Base-by-base conservation (phyloP, 2,113 vertebrate species). In the Siniperca knerii region DNA sequence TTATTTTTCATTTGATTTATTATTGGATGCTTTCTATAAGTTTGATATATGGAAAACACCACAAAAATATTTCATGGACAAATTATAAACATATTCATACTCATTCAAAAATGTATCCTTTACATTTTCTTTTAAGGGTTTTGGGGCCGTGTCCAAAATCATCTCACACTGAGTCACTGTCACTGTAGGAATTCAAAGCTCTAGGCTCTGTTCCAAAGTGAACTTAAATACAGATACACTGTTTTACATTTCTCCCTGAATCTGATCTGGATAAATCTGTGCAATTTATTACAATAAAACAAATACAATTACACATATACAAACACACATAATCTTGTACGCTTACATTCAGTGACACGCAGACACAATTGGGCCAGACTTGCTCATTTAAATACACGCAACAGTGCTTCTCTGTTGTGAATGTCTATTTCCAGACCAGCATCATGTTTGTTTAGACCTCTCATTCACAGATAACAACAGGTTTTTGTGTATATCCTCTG, bases 391-490 rank as follows among this genome's bases (percentile, higher is more conserved):
- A 67, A 73, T 44, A 62, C 52, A 68, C 3, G 6, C 50, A 75
- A 85, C 84, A 79, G 64, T 21, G 68, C 42, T 29, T 18, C 71
- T 88, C 79, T 85, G 81, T 87, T 40, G 42, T 58, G 8, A 46
- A 44, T 5, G 48, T 81, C 54, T 81, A 85, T 81, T 88, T 82
- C 70, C 85, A 69, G 79, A 81, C 35, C 73, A 68, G 58, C 12
- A 40, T 67, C 21, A 2, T 77, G 20, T 87, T 83, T 87, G 67
- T 81, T 83, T 35, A 46, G 77, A 54, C 13, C 65, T 58, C 79
- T 83, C 33, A 65, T 90, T 89, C 80, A 77, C 74, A 60, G 69
- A 84, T 50, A 86, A 94, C 88, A 93, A 88, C 62, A 87, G 18
- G 0, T 69, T 88, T 87, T 87, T 94, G 91, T 94, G 81, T 81